phyloP scores from a whole-genome alignment of 2,797 vertebrate genomes.

The Notamacropus eugenii region DNA sequence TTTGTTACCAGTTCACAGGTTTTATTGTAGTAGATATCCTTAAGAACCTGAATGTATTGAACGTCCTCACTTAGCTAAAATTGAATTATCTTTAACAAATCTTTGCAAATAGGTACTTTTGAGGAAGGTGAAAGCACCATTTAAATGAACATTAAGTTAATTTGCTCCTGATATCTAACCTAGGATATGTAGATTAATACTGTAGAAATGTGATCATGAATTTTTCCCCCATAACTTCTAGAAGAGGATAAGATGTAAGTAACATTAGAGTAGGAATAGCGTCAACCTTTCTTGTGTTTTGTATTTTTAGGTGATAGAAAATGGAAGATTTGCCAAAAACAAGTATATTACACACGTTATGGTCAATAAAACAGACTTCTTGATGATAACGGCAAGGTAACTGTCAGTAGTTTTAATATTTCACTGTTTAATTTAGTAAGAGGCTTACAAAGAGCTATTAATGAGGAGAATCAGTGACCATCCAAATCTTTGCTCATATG shows the following conservation, averaged over 20 bases:
- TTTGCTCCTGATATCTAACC: background rate
- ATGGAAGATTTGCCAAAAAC: constrained; percentile 97
- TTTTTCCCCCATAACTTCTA: constrained; percentile 42
- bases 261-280: constrained; percentile 63
- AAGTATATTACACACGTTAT: constrained; percentile 97
- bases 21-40: background rate
- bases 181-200: constrained; percentile 12
- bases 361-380: constrained; percentile 96
- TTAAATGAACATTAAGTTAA: constrained; percentile 51
- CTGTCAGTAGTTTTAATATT: constrained; percentile 59
- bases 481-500: background rate
- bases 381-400: constrained; percentile 99
- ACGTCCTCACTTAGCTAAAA: background rate
- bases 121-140: constrained; percentile 30
- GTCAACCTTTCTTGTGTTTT: constrained; percentile 63
- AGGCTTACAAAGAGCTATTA: constrained; percentile 7
- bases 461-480: constrained; percentile 2
- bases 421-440: constrained; percentile 33
- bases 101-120: constrained; percentile 32
- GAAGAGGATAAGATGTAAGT: constrained; percentile 28
- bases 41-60: constrained; percentile 55
- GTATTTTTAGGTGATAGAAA: constrained; percentile 95
- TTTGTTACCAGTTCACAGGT: constrained; percentile 5
- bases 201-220: constrained; percentile 32
- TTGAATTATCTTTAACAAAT: background rate